Conservation (phyloP, 2,797 vertebrate species). For the Macropus fuliginosus region DNA sequence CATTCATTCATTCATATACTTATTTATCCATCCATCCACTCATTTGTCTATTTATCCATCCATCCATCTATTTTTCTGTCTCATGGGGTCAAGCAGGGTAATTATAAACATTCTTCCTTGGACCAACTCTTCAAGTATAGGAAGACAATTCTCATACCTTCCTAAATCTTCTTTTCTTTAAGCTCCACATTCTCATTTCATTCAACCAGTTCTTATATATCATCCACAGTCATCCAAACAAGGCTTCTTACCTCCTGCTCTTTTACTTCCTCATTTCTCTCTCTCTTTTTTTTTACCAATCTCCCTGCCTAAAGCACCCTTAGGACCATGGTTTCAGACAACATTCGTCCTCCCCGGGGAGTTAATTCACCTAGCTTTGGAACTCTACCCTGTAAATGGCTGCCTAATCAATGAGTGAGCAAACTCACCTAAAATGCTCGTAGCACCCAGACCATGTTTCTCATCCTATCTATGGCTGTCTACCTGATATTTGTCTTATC, state of each 20-base stretch:
- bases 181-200: neutral
- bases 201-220: neutral
- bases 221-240: neutral
- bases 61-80: neutral
- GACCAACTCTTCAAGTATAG: neutral
- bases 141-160: neutral
- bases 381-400: neutral
- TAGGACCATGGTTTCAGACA: neutral
- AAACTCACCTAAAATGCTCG: neutral
- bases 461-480: neutral
- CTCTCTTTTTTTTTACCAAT: neutral
- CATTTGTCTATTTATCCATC: neutral
- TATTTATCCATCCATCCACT: neutral
- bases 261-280: neutral
- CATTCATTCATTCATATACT: neutral
- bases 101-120: neutral
- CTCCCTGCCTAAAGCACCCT: neutral
- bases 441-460: neutral
- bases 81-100: neutral
- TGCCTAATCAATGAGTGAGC: neutral
- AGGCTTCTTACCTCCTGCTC: neutral
- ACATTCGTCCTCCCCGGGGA: neutral
- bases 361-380: neutral
- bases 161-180: neutral
- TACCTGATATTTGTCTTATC: neutral